These are phyloP conservation scores for Perca schrenkii DNA, from an alignment of 2,113 vertebrate species.

Conservation along the genomic window DNA sequence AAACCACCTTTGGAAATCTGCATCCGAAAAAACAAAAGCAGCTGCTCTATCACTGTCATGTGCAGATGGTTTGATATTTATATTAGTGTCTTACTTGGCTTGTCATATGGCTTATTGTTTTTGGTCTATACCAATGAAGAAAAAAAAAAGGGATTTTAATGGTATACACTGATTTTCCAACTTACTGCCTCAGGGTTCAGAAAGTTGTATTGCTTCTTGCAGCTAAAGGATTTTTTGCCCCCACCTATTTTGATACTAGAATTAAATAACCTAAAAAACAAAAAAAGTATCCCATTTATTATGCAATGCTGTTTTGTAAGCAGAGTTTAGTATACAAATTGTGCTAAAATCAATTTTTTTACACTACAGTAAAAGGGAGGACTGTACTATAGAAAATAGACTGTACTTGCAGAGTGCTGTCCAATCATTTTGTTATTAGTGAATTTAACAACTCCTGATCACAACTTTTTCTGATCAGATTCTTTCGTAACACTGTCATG, in stretches of 20 bases:
- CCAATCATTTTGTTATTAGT: slow-evolving; percentile 34
- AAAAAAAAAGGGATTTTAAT: neutral
- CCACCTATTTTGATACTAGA: neutral
- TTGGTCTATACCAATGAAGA: neutral
- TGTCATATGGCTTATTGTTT: neutral
- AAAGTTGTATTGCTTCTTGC: neutral
- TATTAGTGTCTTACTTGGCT: slow-evolving; percentile 37
- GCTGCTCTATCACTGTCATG: slow-evolving; percentile 25
- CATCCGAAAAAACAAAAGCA: slow-evolving; percentile 10
- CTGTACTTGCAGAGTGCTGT: slow-evolving; percentile 53
- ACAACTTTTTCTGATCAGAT: slow-evolving; percentile 24
- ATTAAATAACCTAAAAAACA: neutral
- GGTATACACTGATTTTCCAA: neutral
- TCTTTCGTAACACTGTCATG: slow-evolving; percentile 53
- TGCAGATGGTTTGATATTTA: slow-evolving; percentile 11
- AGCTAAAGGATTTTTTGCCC: neutral
- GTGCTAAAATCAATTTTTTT: slow-evolving; percentile 9
- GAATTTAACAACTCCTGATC: slow-evolving; percentile 28
- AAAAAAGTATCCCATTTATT: neutral
- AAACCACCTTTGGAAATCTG: neutral
- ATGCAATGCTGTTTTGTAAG: neutral
- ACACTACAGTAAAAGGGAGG: neutral
- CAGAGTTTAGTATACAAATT: neutral
- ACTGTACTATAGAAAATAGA: neutral
- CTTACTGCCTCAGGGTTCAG: neutral